Evolutionary conservation across 2,888 invertebrate genomes (phyloP), one percentile per base, ranked within the genome.

Genomic region (Theretra japonica): DNA sequence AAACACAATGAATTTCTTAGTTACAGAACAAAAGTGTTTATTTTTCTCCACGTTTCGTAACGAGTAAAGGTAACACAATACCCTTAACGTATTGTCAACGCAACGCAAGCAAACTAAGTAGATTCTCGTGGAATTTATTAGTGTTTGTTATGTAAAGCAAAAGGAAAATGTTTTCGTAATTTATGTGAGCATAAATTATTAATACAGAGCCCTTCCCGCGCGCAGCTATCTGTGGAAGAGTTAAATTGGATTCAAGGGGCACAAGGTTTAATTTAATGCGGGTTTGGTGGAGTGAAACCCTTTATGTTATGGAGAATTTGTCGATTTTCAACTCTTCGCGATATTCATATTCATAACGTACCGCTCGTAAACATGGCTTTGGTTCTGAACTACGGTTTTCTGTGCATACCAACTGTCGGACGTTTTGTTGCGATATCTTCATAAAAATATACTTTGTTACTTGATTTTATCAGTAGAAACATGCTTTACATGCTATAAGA

Each of bases 171-270:
- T 86, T 86, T 85, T 82, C 75, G 80, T 88, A 88, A 90, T 89
- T 89, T 89, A 90, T 88, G 86, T 84, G 81, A 74, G 83, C 83
- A 89, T 90, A 87, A 88, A 89, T 90, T 89, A 89, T 88, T 87
- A 87, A 88, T 85, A 84, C 77, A 81, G 76, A 82, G 80, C 81
- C 81, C 81, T 82, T 75, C 75, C 73, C 77, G 74, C 74, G 77
- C 80, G 77, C 80, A 81, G 82, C 80, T 88, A 87, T 88, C 87
- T 86, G 86, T 77, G 83, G 80, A 86, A 83, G 86, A 90, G 88
- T 90, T 88, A 90, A 92, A 92, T 91, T 90, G 83, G 88, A 86
- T 90, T 86, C 84, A 85, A 88, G 87, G 90, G 88, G 81, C 81
- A 74, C 71, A 81, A 83, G 86, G 86, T 86, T 86, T 89, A 87